phyloP scores from a whole-genome alignment of 2,113 vertebrate genomes.

The Protobothrops flavoviridis region DNA sequence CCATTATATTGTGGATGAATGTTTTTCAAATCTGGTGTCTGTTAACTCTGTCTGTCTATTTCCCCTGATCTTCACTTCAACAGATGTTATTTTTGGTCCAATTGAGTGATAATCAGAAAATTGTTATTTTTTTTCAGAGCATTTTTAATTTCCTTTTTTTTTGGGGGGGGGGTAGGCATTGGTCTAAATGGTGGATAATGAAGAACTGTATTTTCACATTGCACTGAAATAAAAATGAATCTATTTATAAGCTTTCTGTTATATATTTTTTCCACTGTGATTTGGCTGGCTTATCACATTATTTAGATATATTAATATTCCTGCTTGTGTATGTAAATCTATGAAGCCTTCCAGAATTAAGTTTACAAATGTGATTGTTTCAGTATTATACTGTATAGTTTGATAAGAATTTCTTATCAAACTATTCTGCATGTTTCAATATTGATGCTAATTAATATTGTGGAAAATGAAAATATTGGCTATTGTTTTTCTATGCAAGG shows the following conservation, averaged over 20 bases:
- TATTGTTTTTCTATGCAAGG: too few relatives aligned
- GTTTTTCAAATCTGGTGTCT: background rate
- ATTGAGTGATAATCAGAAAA: background rate
- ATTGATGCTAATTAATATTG: background rate
- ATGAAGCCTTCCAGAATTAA: background rate
- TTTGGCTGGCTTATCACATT: background rate
- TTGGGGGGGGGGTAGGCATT: background rate
- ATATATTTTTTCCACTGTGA: background rate
- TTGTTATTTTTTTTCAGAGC: background rate
- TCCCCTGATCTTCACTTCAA: background rate
- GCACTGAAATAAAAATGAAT: background rate
- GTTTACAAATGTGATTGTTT: background rate
- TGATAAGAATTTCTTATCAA: background rate
- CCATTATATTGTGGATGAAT: background rate
- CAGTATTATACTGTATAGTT: background rate
- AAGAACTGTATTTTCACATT: too few relatives aligned
- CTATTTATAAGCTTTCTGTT: background rate
- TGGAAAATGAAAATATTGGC: too few relatives aligned
- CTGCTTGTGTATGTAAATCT: background rate
- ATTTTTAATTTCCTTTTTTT: background rate
- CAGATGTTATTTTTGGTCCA: background rate
- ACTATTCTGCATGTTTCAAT: background rate
- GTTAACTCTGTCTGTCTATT: background rate
- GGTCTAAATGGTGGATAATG: background rate
- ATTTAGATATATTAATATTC: background rate